These are phyloP conservation scores for Stegana nigrithorax DNA, from an alignment of 2,888 invertebrate species.

Conservation along the genomic window DNA sequence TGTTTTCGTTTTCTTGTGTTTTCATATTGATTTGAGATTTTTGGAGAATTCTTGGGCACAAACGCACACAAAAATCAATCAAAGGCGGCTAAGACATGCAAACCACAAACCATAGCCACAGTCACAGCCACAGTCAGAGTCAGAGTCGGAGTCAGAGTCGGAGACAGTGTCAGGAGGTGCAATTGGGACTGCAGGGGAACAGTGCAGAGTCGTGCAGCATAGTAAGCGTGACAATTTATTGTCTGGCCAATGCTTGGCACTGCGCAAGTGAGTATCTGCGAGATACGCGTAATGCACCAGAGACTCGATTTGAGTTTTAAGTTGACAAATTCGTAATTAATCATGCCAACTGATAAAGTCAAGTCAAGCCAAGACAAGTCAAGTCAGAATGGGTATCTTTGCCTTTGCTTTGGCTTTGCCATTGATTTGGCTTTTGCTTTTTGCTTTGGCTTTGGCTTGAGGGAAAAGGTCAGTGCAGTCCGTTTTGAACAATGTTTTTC, in stretches of 20 bases:
- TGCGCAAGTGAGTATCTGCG: slow-evolving; percentile 7
- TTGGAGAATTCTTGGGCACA: slow-evolving; percentile 23
- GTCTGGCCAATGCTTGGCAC: not conserved
- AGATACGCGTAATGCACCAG: slow-evolving; percentile 8
- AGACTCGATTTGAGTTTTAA: slow-evolving; percentile 23
- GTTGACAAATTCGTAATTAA: slow-evolving; percentile 42
- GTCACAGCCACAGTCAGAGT: too few relatives aligned
- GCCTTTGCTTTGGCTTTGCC: too few relatives aligned
- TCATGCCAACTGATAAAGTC: slow-evolving; percentile 54
- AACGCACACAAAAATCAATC: slow-evolving; percentile 57
- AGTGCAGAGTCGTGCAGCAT: not conserved
- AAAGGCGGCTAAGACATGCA: slow-evolving; percentile 22
- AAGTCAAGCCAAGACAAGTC: slow-evolving; percentile 6
- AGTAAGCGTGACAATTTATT: slow-evolving; percentile 15
- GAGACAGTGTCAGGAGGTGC: too few relatives aligned
- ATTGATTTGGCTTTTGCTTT: too few relatives aligned
- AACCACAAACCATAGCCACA: not conserved
- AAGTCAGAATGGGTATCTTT: not conserved
- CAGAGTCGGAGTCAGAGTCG: too few relatives aligned
- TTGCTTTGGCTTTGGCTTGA: too few relatives aligned
- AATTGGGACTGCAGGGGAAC: too few relatives aligned
- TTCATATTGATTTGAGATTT: too few relatives aligned
- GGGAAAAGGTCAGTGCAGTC: slow-evolving; percentile 2
- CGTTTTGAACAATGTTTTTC: not conserved
- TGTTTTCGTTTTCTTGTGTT: not conserved